Evolutionary conservation across 2,888 invertebrate genomes (phyloP).

Genomic region (Cynaeus angustus): DNA sequence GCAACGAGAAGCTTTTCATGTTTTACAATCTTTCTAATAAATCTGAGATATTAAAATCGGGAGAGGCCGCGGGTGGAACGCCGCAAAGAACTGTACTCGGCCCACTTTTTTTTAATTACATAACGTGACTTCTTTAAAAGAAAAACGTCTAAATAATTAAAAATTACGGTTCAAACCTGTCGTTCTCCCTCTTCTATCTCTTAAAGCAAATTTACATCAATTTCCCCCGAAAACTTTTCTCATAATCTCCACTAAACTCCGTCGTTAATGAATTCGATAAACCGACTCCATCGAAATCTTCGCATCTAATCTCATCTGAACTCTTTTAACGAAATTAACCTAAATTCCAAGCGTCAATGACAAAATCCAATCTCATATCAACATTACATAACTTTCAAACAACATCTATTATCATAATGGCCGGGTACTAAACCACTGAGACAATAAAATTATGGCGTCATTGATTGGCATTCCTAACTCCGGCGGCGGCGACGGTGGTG

Average conservation of each 20-base stretch:
- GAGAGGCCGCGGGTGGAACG: no score
- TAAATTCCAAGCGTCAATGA: conserved; percentile 4
- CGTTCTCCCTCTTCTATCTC: not conserved
- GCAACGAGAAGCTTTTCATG: not conserved
- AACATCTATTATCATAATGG: conserved; percentile 19
- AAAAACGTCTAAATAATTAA: no score
- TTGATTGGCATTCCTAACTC: conserved; percentile 20
- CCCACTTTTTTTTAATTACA: no score
- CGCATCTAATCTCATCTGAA: conserved; percentile 1
- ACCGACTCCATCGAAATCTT: not conserved
- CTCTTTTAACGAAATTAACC: conserved; percentile 2
- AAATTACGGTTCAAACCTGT: no score
- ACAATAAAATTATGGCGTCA: conserved; percentile 20
- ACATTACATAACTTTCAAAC: conserved; percentile 7
- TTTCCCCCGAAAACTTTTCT: conserved; percentile 4
- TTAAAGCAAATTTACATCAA: not conserved
- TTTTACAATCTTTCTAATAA: no score
- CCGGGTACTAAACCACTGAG: not conserved
- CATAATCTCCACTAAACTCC: not conserved
- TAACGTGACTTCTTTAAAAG: no score
- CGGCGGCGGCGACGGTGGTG: no score
- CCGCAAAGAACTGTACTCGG: no score
- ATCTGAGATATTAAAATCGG: no score
- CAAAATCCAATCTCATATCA: conserved; percentile 12
- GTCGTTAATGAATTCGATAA: conserved; percentile 4